Conservation (phyloP, 2,797 vertebrate species). For the Sebastes hubbsi region DNA sequence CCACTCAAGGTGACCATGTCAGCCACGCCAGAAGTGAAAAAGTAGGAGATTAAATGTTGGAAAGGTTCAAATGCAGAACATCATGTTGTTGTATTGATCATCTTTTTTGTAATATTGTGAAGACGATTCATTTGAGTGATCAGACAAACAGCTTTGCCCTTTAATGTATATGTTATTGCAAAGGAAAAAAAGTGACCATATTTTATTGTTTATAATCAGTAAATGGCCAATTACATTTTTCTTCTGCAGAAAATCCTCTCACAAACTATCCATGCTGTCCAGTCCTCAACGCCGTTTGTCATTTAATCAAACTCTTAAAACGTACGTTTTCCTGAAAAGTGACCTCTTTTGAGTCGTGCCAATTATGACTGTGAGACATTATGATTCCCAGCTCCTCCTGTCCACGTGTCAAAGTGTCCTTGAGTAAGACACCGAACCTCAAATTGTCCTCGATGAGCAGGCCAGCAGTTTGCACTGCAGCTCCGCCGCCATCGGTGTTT, state of each 20-base stretch:
- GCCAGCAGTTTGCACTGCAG: neutral
- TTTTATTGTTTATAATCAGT: neutral
- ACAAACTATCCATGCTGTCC: neutral
- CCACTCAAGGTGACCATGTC: neutral
- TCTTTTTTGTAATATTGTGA: neutral
- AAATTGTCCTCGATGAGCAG: neutral
- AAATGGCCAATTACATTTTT: neutral
- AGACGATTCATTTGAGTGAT: neutral
- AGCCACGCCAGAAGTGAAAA: neutral
- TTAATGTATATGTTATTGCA: neutral
- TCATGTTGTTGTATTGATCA: neutral
- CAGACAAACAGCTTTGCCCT: neutral
- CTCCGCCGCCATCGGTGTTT: neutral
- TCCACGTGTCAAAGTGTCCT: conserved; percentile 7
- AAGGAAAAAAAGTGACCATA: neutral
- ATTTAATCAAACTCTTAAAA: neutral
- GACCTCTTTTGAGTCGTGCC: neutral
- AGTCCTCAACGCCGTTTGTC: neutral
- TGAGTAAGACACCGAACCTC: neutral
- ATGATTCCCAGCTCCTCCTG: neutral
- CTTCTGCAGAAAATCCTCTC: neutral
- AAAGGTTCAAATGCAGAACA: neutral
- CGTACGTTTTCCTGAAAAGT: neutral
- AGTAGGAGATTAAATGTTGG: neutral
- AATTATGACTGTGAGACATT: neutral